Evolutionary conservation across 2,888 invertebrate species (phyloP).

Genomic region (Tipula confusa): DNA sequence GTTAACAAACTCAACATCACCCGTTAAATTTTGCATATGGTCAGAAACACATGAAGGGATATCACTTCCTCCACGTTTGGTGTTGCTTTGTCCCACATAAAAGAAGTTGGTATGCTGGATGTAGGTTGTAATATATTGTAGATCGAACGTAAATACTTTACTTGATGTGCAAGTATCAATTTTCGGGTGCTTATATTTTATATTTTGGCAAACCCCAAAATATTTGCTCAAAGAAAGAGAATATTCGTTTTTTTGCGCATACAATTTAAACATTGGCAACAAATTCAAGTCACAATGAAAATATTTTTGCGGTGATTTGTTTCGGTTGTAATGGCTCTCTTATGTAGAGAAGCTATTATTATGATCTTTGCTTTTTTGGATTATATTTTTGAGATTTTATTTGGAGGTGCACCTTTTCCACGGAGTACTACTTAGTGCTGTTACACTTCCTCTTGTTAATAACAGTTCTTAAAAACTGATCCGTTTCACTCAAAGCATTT

Average conservation of each 20-base stretch:
- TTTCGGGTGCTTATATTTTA: constrained; percentile 36
- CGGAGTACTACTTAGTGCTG: constrained; percentile 33
- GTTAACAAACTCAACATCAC: neutral
- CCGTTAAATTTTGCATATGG: neutral
- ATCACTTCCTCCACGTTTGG: neutral
- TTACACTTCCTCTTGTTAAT: constrained; percentile 33
- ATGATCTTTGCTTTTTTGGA: constrained; percentile 32
- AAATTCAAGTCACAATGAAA: constrained; percentile 20
- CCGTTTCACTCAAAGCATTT: constrained; percentile 35
- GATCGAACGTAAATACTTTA: constrained; percentile 36
- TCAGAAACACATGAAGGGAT: neutral
- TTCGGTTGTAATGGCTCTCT: constrained; percentile 31
- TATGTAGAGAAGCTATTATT: constrained; percentile 33
- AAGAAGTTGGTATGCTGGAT: neutral
- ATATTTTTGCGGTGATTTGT: constrained; percentile 33
- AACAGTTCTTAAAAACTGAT: constrained; percentile 36
- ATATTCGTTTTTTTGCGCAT: constrained; percentile 31
- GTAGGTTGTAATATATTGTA: constrained; percentile 32
- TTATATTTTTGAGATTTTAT: constrained; percentile 31
- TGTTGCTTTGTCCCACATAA: neutral
- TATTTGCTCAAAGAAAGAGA: constrained; percentile 33
- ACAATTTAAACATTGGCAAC: constrained; percentile 34
- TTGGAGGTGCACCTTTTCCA: constrained; percentile 32
- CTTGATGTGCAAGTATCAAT: constrained; percentile 32
- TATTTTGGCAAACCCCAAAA: constrained; percentile 34